These are phyloP conservation scores for Eutrigla gurnardus DNA, from an alignment of 2,797 vertebrate species.

Conservation along the genomic window DNA sequence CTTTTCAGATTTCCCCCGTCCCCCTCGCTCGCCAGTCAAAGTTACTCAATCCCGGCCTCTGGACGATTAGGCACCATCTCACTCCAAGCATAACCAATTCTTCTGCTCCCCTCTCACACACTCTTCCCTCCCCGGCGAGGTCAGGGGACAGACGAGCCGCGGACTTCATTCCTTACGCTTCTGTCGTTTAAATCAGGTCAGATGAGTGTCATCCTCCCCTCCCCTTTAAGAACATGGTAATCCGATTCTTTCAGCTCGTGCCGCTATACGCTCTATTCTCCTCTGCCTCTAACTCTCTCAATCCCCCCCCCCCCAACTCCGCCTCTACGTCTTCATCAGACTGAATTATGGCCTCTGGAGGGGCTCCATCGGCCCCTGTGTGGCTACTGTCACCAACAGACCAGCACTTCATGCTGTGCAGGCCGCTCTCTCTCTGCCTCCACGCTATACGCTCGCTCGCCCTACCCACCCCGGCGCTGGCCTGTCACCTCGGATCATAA, in stretches of 20 bases:
- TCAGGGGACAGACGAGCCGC: conserved; percentile 74
- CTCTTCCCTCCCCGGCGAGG: conserved; percentile 58
- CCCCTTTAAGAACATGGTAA: conserved; percentile 76
- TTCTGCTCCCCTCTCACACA: conserved; percentile 66
- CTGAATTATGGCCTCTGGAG: conserved; percentile 79
- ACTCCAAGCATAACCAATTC: conserved; percentile 79
- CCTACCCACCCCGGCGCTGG: conserved; percentile 54
- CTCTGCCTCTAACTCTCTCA: conserved; percentile 52
- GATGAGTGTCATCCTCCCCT: conserved; percentile 80
- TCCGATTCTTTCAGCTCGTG: conserved; percentile 78
- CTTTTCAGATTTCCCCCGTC: conserved; percentile 66
- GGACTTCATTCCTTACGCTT: conserved; percentile 83
- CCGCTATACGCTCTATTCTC: conserved; percentile 52
- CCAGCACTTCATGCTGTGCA: conserved; percentile 33
- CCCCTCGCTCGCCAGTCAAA: conserved; percentile 68
- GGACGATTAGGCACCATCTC: conserved; percentile 79
- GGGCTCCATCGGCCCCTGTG: conserved; percentile 54
- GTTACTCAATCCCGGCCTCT: conserved; percentile 67
- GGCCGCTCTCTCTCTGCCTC: conserved; percentile 49
- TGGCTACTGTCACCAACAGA: conserved; percentile 65
- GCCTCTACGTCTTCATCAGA: conserved; percentile 72
- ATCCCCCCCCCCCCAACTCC: conserved; percentile 56
- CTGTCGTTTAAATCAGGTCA: conserved; percentile 82
- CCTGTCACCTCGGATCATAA: conserved; percentile 79
- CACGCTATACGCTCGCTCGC: conserved; percentile 38